phyloP scores from a whole-genome alignment of 2,888 invertebrate genomes.

The Tuberolachnus salignus region DNA sequence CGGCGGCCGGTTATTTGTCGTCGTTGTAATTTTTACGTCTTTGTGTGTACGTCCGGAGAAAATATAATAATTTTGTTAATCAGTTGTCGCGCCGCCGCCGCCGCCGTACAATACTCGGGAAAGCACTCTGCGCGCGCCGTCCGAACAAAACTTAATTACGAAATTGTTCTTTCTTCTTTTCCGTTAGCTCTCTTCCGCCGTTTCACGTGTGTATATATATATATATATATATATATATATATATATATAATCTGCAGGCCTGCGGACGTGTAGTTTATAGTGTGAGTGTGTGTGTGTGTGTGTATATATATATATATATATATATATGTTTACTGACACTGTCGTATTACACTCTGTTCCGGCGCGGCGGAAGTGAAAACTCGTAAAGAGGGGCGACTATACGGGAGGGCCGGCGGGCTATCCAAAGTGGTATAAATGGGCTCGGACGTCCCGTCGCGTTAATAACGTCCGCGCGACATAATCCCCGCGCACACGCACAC shows the following conservation, averaged over 20 bases:
- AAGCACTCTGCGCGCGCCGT: not conserved
- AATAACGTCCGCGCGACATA: constrained; percentile 51
- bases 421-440: constrained; percentile 56
- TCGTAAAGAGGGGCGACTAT: not conserved
- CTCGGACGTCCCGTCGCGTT: constrained; percentile 49
- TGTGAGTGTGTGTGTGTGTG: not conserved
- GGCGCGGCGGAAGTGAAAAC: not conserved
- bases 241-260: not conserved
- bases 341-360: not conserved
- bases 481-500: too few species aligned
- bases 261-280: not conserved
- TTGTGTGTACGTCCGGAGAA: too few species aligned
- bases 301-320: not conserved
- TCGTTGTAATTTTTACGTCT: too few species aligned
- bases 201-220: not conserved
- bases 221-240: not conserved
- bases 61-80: not conserved
- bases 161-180: constrained; percentile 17
- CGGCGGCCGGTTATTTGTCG: too few species aligned
- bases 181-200: not conserved
- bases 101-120: not conserved
- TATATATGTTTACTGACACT: not conserved
- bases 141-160: constrained; percentile 37
- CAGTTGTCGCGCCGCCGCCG: not conserved
- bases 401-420: not conserved